Evolutionary conservation across 2,797 vertebrate genomes (phyloP).

Genomic region (Leptatherina wallacei): DNA sequence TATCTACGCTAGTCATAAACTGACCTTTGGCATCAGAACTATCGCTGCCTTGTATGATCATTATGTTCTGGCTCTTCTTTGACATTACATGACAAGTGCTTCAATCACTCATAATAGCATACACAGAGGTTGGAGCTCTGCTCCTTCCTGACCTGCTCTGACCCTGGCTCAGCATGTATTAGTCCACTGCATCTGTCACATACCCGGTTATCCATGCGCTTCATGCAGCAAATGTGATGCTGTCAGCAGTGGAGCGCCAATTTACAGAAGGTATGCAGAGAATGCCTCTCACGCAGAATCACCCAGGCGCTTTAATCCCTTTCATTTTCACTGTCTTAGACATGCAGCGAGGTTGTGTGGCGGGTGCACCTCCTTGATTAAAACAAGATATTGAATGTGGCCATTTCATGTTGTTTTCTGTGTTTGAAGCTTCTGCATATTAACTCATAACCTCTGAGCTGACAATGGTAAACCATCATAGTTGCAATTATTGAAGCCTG

Average conservation of each 20-base stretch:
- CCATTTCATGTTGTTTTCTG: background rate
- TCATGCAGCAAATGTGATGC: slow-evolving; percentile 51
- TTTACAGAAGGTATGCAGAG: slow-evolving; percentile 27
- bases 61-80: slow-evolving; percentile 20
- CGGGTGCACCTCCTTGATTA: background rate
- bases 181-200: slow-evolving; percentile 44
- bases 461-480: background rate
- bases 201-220: slow-evolving; percentile 37
- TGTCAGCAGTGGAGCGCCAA: slow-evolving; percentile 24
- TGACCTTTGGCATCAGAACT: slow-evolving; percentile 13
- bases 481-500: background rate
- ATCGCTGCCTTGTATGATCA: slow-evolving; percentile 16
- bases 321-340: slow-evolving; percentile 30
- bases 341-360: background rate
- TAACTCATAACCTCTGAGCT: background rate
- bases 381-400: background rate
- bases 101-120: background rate
- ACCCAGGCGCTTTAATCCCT: slow-evolving; percentile 9
- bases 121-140: background rate
- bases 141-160: slow-evolving; percentile 33
- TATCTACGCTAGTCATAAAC: background rate
- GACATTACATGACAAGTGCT: slow-evolving; percentile 7
- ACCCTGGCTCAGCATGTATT: slow-evolving; percentile 29
- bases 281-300: slow-evolving; percentile 39
- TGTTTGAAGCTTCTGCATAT: background rate